Base-by-base conservation (phyloP, 2,113 vertebrate species). In the Lepidothrix coronata region DNA sequence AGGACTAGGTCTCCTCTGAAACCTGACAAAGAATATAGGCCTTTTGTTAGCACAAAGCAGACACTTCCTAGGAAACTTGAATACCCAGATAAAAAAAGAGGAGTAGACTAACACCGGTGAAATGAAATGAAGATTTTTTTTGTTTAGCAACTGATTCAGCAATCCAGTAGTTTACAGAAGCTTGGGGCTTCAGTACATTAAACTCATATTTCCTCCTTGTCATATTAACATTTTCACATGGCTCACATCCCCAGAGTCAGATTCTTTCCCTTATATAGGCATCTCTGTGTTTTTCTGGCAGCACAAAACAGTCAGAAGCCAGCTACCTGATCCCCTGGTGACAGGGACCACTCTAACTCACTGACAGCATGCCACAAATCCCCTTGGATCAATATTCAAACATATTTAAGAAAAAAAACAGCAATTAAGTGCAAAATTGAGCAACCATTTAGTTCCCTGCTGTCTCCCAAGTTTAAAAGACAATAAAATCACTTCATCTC, bases 121-220 rank as follows among this genome's bases (percentile, higher is more conserved):
- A 84, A 86, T 75, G 65, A 93, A 95, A 92, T 75, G 22, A 91
- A 89, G 61, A 72, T 52, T 95, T 52, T 95, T 41, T 93, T 94
- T 95, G 83, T 93, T 95, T 93, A 92, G 80, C 44, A 85, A 92
- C 70, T 81, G 62, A 58, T 86, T 93, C 85, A 89, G 61, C 86
- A 91, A 76, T 92, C 61, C 30, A 37, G 71, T 85, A 55, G 86
- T 44, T 94, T 93, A 89, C 57, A 89, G 54, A 85, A 86, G 72
- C 61, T 94, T 93, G 92, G 92, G 62, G 25, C 91, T 95, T 92
- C 80, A 61, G 88, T 87, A 84, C 91, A 92, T 93, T 92, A 91
- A 93, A 86, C 86, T 91, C 93, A 68, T 96, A 96, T 96, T 96
- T 97, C 92, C 65, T 89, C 49, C 80, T 68, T 93, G 92, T 95